Evolutionary conservation across 2,797 vertebrate genomes (phyloP).

Genomic region (Epinephelus awoara): DNA sequence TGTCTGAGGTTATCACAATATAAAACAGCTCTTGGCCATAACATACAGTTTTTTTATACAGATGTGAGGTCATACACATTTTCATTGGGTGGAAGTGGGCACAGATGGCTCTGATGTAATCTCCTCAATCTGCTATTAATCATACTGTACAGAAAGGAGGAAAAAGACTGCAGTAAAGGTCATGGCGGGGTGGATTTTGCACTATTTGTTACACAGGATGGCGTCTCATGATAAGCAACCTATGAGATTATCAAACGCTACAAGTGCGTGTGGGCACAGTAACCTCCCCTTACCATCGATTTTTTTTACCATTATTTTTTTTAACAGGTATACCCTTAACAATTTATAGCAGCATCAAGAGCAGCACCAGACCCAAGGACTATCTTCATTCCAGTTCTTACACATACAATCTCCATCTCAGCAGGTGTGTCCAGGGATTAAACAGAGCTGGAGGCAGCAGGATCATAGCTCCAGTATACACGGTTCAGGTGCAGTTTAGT

Average conservation of each 20-base stretch:
- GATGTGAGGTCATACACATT: slow-evolving; percentile 43
- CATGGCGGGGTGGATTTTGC: slow-evolving; percentile 46
- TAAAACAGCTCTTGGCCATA: slow-evolving; percentile 21
- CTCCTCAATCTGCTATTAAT: slow-evolving; percentile 74
- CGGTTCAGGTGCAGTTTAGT: slow-evolving; percentile 65
- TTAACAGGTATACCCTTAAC: slow-evolving; percentile 4
- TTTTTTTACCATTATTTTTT: slow-evolving; percentile 22
- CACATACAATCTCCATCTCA: slow-evolving; percentile 58
- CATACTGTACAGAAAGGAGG: slow-evolving; percentile 51
- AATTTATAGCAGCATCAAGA: slow-evolving; percentile 20
- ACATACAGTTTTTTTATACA: slow-evolving; percentile 10
- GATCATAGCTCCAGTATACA: slow-evolving; percentile 53
- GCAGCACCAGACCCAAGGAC: slow-evolving; percentile 11
- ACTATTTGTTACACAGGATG: slow-evolving; percentile 30
- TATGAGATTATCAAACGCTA: slow-evolving; percentile 45
- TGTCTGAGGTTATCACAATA: slow-evolving; percentile 13
- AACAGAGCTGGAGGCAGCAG: slow-evolving; percentile 59
- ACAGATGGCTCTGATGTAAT: slow-evolving; percentile 79
- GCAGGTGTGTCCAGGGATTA: slow-evolving; percentile 67
- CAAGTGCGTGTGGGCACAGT: slow-evolving; percentile 16
- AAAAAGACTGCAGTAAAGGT: slow-evolving; percentile 64
- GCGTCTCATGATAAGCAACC: slow-evolving; percentile 18
- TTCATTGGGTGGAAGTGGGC: slow-evolving; percentile 51
- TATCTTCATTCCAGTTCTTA: slow-evolving; percentile 46
- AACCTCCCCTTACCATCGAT: slow-evolving; percentile 39